phyloP scores from a whole-genome alignment of 2,797 vertebrate species.

The Sebastes itinus region DNA sequence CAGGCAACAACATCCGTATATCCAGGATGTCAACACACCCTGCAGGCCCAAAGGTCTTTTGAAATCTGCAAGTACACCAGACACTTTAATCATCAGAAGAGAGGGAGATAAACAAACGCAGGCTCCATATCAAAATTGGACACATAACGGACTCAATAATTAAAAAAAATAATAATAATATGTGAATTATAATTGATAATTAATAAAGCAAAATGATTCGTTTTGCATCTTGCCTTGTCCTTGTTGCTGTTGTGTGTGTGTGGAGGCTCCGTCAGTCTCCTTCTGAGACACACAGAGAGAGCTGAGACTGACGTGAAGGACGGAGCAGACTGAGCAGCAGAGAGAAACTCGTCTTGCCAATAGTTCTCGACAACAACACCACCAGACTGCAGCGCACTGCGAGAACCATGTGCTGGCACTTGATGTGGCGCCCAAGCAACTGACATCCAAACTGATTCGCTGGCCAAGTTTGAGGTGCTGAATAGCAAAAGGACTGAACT shows the following conservation, averaged over 20 bases:
- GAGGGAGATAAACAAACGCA: background rate
- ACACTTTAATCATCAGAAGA: conserved; percentile 18
- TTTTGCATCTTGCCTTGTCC: background rate
- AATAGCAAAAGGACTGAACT: conserved; percentile 16
- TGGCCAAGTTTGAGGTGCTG: conserved; percentile 2
- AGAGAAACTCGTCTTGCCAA: conserved; percentile 24
- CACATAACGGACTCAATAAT: background rate
- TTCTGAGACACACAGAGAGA: background rate
- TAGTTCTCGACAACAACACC: conserved; percentile 26
- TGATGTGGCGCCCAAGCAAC: background rate
- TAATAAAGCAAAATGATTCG: background rate
- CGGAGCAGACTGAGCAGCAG: conserved; percentile 24
- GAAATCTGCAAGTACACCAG: conserved; percentile 4
- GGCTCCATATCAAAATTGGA: background rate
- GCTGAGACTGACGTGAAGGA: conserved; percentile 16
- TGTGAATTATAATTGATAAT: no score
- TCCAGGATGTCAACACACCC: conserved; percentile 10
- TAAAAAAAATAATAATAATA: no score
- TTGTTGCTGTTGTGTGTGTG: background rate
- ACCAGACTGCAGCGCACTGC: conserved; percentile 8
- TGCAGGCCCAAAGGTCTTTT: background rate
- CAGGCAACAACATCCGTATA: background rate
- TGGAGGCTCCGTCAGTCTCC: background rate
- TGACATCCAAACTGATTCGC: conserved; percentile 14
- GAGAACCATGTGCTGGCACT: conserved; percentile 38